Conservation (phyloP, 2,797 vertebrate genomes). For the Holocentrus rufus region DNA sequence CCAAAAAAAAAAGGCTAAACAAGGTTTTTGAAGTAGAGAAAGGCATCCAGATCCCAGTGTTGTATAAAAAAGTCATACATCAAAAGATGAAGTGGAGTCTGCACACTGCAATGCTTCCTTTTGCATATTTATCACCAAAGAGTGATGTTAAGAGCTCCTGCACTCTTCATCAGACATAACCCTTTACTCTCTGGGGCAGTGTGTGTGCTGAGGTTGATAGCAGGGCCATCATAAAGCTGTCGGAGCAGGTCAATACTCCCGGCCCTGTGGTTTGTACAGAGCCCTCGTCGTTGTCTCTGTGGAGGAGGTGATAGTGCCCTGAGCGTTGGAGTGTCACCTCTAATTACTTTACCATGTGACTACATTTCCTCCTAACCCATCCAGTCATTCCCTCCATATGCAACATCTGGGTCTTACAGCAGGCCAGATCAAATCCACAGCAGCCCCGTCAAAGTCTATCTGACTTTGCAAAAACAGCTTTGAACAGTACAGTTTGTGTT, state of each 20-base stretch:
- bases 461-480: not conserved
- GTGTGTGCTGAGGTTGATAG: conserved; percentile 6
- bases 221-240: conserved; percentile 17
- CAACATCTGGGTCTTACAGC: not conserved
- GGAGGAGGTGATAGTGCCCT: conserved; percentile 20
- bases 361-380: conserved; percentile 25
- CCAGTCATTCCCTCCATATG: conserved; percentile 18
- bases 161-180: no score
- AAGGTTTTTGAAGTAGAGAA: not conserved
- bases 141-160: no score
- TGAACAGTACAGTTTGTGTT: conserved; percentile 4
- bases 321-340: conserved; percentile 27
- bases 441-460: conserved; percentile 1
- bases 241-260: conserved; percentile 26
- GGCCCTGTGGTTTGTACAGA: not conserved
- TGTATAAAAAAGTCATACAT: no score
- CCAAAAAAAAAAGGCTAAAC: not conserved
- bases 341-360: conserved; percentile 43
- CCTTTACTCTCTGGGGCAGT: conserved; percentile 3
- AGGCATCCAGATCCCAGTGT: no score
- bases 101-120: no score
- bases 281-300: conserved; percentile 5
- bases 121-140: no score
- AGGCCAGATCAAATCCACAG: not conserved
- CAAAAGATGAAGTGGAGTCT: no score